These are phyloP conservation scores for Alcis repandata DNA, from an alignment of 2,888 invertebrate species.

Conservation along the genomic window DNA sequence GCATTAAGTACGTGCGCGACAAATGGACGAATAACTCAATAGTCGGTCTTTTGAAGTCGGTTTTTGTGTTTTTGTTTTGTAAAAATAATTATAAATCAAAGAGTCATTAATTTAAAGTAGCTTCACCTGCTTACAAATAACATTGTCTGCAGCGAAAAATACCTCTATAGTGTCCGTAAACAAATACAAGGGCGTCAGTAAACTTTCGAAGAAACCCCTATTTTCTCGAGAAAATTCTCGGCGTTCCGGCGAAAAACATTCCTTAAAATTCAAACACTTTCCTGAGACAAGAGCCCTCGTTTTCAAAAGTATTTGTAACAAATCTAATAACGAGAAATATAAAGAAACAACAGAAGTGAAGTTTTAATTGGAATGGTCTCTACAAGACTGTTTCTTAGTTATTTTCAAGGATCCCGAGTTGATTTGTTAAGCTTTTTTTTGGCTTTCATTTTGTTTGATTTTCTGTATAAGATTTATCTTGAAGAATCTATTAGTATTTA, in stretches of 20 bases:
- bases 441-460: neutral
- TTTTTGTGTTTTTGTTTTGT: too few species aligned
- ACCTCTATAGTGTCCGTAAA: neutral
- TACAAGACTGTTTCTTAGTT: constrained; percentile 15
- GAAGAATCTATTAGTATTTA: neutral
- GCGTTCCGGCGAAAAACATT: constrained; percentile 32
- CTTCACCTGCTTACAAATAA: neutral
- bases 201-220: constrained; percentile 10
- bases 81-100: neutral
- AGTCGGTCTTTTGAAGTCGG: too few species aligned
- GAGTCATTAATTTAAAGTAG: neutral
- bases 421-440: neutral
- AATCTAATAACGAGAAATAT: constrained; percentile 41
- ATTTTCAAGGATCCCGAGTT: constrained; percentile 14
- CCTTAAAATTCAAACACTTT: constrained; percentile 36
- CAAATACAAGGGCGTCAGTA: neutral
- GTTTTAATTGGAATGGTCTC: constrained; percentile 42
- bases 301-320: constrained; percentile 42
- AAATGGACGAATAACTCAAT: too few species aligned
- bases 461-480: too few species aligned
- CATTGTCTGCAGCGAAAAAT: neutral
- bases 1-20: too few species aligned
- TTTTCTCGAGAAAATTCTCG: constrained; percentile 21
- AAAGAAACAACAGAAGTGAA: constrained; percentile 40
- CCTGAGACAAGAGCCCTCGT: constrained; percentile 20